These are phyloP conservation scores for Dysmachus trigonus DNA, from an alignment of 2,888 invertebrate genomes.

Conservation along the genomic window DNA sequence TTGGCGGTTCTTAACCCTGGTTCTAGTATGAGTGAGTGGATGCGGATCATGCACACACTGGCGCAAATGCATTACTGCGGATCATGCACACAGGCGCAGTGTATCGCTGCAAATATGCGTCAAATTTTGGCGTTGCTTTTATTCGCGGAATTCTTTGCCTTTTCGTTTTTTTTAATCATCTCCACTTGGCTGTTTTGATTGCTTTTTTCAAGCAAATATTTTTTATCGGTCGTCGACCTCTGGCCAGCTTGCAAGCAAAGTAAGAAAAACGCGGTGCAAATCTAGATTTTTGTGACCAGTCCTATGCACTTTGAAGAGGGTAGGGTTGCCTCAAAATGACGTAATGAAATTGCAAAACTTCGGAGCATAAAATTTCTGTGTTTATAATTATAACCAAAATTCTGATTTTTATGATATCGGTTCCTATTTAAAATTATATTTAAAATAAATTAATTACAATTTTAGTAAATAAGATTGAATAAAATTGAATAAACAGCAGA, in stretches of 20 bases:
- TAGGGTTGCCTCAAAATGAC: background rate
- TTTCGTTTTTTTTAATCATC: conserved; percentile 25
- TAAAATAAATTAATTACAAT: no score
- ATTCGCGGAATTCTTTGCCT: background rate
- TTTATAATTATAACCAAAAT: no score
- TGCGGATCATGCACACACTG: background rate
- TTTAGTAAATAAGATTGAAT: no score
- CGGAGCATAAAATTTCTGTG: no score
- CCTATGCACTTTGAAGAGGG: background rate
- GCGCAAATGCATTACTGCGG: background rate
- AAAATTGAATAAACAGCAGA: no score
- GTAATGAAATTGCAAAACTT: no score
- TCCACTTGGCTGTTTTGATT: conserved; percentile 16
- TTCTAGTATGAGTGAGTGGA: conserved; percentile 19
- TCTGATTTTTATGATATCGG: no score
- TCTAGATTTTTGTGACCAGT: background rate
- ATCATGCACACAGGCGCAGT: background rate
- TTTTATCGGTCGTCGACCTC: conserved; percentile 28
- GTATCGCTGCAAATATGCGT: background rate
- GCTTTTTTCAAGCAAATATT: conserved; percentile 29
- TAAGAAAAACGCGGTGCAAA: background rate
- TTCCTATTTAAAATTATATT: no score
- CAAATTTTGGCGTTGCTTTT: conserved; percentile 18
- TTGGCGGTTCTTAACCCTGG: conserved; percentile 27
- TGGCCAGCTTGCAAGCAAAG: background rate